Evolutionary conservation across 1,140 invertebrate species (phyloP).

Genomic region (Stegodyphus mimosarum): DNA sequence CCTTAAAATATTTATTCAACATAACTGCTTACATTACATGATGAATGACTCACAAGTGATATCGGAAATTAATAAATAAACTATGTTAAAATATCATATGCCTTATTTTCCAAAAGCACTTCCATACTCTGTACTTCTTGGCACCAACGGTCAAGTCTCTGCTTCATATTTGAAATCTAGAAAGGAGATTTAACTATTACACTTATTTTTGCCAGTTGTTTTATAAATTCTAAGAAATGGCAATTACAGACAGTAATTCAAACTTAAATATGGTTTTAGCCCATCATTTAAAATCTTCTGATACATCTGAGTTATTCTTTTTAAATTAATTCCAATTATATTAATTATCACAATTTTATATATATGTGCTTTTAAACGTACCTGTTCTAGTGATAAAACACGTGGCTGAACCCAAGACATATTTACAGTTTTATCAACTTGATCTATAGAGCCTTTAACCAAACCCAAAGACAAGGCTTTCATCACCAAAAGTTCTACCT

Average conservation of each 20-base stretch:
- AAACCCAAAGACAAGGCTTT: constrained; percentile 95
- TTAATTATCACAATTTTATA: too few relatives aligned
- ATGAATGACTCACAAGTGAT: not conserved
- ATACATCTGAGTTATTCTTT: too few relatives aligned
- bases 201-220: constrained; percentile 18
- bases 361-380: constrained; percentile 63
- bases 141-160: constrained; percentile 83
- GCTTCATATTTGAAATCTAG: constrained; percentile 83
- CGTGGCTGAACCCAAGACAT: constrained; percentile 94
- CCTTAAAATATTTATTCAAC: too few relatives aligned
- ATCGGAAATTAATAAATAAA: not conserved
- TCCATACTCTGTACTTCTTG: constrained; percentile 86
- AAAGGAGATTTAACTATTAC: constrained; percentile 34
- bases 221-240: constrained; percentile 43
- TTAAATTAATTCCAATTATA: too few relatives aligned
- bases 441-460: constrained; percentile 94
- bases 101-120: constrained; percentile 81
- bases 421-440: constrained; percentile 84
- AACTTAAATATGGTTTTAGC: constrained; percentile 1
- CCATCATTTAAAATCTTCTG: too few relatives aligned
- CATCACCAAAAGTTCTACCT: constrained; percentile 97
- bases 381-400: constrained; percentile 81
- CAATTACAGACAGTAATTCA: not conserved
- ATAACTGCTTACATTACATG: not conserved
- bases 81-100: constrained; percentile 82